Conservation (phyloP, 2,113 vertebrate species). For the Corydoras sp. region DNA sequence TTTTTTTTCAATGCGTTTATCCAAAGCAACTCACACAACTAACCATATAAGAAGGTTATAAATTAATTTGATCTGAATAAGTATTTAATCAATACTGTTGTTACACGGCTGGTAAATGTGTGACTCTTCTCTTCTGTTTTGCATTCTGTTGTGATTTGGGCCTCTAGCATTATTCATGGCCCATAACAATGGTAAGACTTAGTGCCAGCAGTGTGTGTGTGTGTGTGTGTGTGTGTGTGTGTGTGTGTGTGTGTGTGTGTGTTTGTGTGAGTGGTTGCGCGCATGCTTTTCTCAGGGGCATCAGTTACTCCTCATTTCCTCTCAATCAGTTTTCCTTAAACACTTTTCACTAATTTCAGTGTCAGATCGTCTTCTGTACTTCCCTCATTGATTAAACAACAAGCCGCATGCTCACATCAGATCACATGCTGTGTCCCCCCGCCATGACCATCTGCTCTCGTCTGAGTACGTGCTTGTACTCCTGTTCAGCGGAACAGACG, state of each 20-base stretch:
- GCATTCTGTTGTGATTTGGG: constrained; percentile 39
- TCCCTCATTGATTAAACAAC: neutral
- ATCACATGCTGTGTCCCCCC: constrained; percentile 11
- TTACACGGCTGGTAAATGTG: neutral
- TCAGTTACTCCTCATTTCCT: neutral
- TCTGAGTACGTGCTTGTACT: neutral
- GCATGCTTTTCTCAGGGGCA: neutral
- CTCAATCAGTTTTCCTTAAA: neutral
- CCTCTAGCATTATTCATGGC: constrained; percentile 70
- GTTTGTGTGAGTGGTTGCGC: neutral
- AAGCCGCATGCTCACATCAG: neutral
- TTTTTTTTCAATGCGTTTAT: too few relatives aligned
- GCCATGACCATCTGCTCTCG: constrained; percentile 10
- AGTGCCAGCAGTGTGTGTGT: constrained; percentile 28
- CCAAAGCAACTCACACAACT: too few relatives aligned
- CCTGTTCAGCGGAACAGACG: neutral
- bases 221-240: neutral
- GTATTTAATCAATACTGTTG: too few relatives aligned
- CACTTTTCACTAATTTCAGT: neutral
- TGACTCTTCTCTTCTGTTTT: constrained; percentile 39
- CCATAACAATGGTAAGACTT: constrained; percentile 69
- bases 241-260: constrained; percentile 3
- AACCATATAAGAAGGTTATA: too few relatives aligned
- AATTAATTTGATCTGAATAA: too few relatives aligned
- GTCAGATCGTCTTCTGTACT: neutral